phyloP scores from a whole-genome alignment of 2,797 vertebrate species.

The Fratercula arctica region DNA sequence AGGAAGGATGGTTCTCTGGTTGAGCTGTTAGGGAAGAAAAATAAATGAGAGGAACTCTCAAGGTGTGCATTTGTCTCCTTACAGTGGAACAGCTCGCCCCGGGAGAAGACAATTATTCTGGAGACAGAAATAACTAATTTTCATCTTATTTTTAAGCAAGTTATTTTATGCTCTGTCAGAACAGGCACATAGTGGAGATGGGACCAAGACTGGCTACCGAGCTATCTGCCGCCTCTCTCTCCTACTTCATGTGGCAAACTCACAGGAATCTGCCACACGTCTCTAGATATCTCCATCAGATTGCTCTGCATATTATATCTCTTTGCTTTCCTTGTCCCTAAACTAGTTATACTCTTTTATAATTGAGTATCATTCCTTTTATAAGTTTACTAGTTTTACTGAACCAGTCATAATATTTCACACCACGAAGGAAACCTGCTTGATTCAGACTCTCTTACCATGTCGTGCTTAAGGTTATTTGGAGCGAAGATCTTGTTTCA shows the following conservation, averaged over 20 bases:
- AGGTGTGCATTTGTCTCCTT: background rate
- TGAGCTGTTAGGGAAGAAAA: background rate
- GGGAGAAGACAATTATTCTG: background rate
- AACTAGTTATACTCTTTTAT: background rate
- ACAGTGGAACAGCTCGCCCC: background rate
- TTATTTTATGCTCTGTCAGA: background rate
- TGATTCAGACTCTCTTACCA: background rate
- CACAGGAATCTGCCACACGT: background rate
- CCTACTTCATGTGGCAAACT: background rate
- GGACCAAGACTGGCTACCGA: background rate
- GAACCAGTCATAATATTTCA: background rate
- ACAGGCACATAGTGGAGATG: background rate
- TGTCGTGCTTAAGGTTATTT: background rate
- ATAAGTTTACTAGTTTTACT: background rate
- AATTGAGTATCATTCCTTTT: background rate
- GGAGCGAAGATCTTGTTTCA: background rate
- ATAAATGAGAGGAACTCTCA: background rate
- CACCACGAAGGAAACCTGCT: background rate
- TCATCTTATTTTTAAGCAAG: background rate
- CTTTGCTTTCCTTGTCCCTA: background rate
- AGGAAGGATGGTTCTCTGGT: background rate
- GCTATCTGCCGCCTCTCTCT: background rate
- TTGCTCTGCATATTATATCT: background rate
- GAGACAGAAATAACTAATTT: background rate
- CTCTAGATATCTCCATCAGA: background rate